Evolutionary conservation across 2,113 vertebrate genomes (phyloP).

Genomic region (Irena cyanogastra): DNA sequence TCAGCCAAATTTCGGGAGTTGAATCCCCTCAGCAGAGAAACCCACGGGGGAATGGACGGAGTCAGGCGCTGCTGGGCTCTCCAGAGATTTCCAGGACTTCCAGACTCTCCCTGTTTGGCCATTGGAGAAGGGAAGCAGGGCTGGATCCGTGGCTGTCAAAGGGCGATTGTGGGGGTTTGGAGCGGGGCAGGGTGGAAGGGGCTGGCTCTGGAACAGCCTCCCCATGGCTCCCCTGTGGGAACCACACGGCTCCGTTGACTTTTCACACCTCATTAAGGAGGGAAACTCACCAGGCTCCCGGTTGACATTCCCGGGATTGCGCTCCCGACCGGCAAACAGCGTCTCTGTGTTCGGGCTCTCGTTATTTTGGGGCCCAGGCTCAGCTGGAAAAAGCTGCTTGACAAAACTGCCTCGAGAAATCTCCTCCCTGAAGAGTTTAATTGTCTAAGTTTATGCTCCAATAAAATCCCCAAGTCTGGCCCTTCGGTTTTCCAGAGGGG

Average conservation of each 20-base stretch:
- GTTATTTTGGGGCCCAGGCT: neutral
- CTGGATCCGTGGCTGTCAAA: neutral
- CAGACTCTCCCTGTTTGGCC: neutral
- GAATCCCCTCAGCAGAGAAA: neutral
- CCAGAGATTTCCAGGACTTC: neutral
- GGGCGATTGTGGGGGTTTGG: neutral
- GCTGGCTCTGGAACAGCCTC: neutral
- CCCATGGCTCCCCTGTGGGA: neutral
- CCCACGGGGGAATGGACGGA: neutral
- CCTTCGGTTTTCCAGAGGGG: neutral
- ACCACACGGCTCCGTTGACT: constrained; percentile 5
- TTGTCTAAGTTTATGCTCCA: neutral
- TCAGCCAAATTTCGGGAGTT: neutral
- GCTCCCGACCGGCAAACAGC: constrained; percentile 2
- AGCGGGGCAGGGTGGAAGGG: neutral
- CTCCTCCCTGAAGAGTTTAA: constrained; percentile 9
- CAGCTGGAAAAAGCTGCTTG: constrained; percentile 13
- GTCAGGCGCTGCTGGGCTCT: accelerated
- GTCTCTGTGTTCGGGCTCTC: neutral
- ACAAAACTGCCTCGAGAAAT: neutral
- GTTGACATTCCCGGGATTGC: neutral
- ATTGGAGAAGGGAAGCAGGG: neutral
- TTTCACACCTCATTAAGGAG: constrained; percentile 56
- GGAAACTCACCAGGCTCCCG: neutral
- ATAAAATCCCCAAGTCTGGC: neutral